phyloP scores from a whole-genome alignment of 2,113 vertebrate genomes.

The Parotia lawesii region DNA sequence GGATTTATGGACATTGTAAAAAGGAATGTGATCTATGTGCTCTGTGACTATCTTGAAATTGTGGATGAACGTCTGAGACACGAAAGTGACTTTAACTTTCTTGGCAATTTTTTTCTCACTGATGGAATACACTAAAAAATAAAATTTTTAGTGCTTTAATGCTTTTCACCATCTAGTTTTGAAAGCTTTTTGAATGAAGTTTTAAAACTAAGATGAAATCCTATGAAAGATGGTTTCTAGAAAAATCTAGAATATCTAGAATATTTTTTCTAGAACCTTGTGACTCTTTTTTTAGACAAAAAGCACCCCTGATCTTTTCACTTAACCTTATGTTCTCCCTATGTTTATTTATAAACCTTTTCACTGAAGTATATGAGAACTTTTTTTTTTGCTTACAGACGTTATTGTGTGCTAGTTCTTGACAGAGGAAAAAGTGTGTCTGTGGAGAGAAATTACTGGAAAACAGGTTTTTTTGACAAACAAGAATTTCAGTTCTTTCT shows the following conservation, averaged over 20 bases:
- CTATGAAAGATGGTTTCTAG: background rate
- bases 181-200: background rate
- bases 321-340: background rate
- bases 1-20: background rate
- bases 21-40: background rate
- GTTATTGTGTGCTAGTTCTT: background rate
- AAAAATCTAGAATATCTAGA: background rate
- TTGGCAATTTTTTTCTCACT: background rate
- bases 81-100: background rate
- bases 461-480: background rate
- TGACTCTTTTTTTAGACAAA: background rate
- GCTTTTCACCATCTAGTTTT: background rate
- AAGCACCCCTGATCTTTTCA: accelerated
- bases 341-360: background rate
- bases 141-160: background rate
- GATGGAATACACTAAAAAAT: background rate
- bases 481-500: background rate
- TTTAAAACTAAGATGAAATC: background rate
- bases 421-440: background rate
- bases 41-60: background rate
- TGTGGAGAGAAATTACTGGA: background rate
- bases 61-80: background rate
- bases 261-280: background rate
- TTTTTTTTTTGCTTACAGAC: background rate
- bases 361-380: background rate